These are phyloP conservation scores for Malthinus seriepunctatus DNA, from an alignment of 2,888 invertebrate genomes.

Conservation along the genomic window DNA sequence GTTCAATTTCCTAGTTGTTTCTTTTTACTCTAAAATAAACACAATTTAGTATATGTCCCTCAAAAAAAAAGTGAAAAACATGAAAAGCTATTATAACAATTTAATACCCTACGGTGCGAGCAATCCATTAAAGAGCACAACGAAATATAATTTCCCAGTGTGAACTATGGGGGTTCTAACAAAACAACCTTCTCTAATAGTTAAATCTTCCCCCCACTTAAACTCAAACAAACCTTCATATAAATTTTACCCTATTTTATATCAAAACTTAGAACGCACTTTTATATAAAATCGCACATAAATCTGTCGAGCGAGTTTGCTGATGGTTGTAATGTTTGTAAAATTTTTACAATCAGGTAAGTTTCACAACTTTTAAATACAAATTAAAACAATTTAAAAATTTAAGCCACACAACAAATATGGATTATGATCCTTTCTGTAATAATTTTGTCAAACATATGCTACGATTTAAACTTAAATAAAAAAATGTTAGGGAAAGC, in stretches of 20 bases:
- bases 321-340: slow-evolving; percentile 15
- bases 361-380: slow-evolving; percentile 3
- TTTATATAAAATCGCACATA: slow-evolving; percentile 9
- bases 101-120: slow-evolving; percentile 13
- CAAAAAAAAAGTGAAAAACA: slow-evolving; percentile 18
- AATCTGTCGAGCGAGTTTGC: not conserved
- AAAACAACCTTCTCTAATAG: slow-evolving; percentile 20
- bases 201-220: slow-evolving; percentile 9
- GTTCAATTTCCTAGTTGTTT: too few relatives aligned
- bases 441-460: slow-evolving; percentile 47
- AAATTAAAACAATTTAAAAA: slow-evolving; percentile 1
- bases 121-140: slow-evolving; percentile 16
- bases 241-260: slow-evolving; percentile 11
- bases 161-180: slow-evolving; percentile 12
- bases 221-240: slow-evolving; percentile 4
- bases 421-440: slow-evolving; percentile 40
- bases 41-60: slow-evolving; percentile 9
- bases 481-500: slow-evolving; percentile 43
- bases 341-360: slow-evolving; percentile 20
- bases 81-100: slow-evolving; percentile 19
- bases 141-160: slow-evolving; percentile 24
- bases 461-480: slow-evolving; percentile 44
- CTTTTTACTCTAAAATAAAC: slow-evolving; percentile 1
- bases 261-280: slow-evolving; percentile 22
- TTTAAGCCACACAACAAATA: slow-evolving; percentile 34